Base-by-base conservation (phyloP, 2,888 invertebrate species). In the Drosophila lutescens region DNA sequence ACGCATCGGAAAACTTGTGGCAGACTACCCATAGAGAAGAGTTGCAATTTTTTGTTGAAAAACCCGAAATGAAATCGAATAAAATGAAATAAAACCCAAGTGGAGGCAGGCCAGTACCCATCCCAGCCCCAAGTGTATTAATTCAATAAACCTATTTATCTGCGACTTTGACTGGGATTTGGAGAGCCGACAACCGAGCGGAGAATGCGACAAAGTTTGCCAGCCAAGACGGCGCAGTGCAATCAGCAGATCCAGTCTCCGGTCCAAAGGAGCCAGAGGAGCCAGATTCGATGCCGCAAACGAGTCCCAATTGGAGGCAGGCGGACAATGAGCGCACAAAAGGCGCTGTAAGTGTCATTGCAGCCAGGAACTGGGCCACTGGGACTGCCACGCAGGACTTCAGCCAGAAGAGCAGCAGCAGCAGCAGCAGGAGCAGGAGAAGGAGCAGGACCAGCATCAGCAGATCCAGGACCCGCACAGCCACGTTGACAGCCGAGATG, bases 111-210 rank as follows among this genome's bases (percentile, higher is more conserved):
- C 38, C 10, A 20, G 30, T 17, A 41, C 30, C 44, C 61, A 26
- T 26, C 2, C 30, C 7, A 40, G n/a, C 62, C 73, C 69, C 74
- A 43, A 62, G 79, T 68, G 86, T 65, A 83, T 83, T 83, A 83
- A 86, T 83, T 83, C 83, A 83, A 86, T 83, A 83, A 83, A 86
- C 83, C 83, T 79, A 80, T 83, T 83, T 83, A 83, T 86, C 69
- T 76, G 77, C 59, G 49, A 70, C 70, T 60, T 55, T 72, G 71
- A 47, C 71, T 77, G 65, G 61, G 57, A 63, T 63, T 66, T 63
- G n/a, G 32, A 50, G 40, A 60, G 47, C 47, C 44, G 40, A 15
- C 49, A 60, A 55, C 47, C 44, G 40, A 12, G 53, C 76, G 71
- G 53, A 76, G 83, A 77, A 83, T 86, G 86, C 80, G 76, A 83